Percentiles rank a stretch among this genome's conserved stretches.
phyloP scores from a whole-genome alignment of 2,113 vertebrate genomes.

The Hemiprocne comata region DNA sequence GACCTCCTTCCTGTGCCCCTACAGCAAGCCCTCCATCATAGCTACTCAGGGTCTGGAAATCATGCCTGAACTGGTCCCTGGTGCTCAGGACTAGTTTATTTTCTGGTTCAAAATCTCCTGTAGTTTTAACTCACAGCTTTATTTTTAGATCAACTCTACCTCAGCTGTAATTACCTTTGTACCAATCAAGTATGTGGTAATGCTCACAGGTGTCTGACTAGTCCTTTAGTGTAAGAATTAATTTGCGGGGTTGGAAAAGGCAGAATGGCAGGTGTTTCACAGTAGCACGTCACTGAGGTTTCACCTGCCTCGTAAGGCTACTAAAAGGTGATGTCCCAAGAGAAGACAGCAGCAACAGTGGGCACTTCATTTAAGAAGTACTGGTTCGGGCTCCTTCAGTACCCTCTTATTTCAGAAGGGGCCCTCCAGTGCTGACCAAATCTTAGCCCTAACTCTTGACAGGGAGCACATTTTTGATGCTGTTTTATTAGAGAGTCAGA shows the following conservation, averaged over 20 bases:
- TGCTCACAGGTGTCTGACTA: neutral
- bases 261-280: slow-evolving; percentile 8
- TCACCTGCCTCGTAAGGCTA: neutral
- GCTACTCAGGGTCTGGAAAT: neutral
- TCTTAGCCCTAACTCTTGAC: neutral
- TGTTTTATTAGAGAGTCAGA: slow-evolving; percentile 48
- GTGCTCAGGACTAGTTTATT: neutral
- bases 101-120: neutral
- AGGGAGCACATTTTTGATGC: neutral
- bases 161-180: slow-evolving; percentile 30
- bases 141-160: slow-evolving; percentile 60
- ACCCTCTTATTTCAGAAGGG: neutral
- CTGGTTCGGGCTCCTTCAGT: neutral
- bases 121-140: slow-evolving; percentile 13
- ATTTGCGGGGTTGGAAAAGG: slow-evolving; percentile 25
- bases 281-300: neutral
- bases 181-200: slow-evolving; percentile 39
- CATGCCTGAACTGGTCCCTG: neutral
- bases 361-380: neutral
- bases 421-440: neutral
- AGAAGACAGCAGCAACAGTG: neutral
- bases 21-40: neutral
- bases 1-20: neutral
- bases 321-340: neutral
- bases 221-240: slow-evolving; percentile 9